Evolutionary conservation across 2,888 invertebrate genomes (phyloP), one percentile per base, ranked within the genome.

Genomic region (Leucoma salicis): DNA sequence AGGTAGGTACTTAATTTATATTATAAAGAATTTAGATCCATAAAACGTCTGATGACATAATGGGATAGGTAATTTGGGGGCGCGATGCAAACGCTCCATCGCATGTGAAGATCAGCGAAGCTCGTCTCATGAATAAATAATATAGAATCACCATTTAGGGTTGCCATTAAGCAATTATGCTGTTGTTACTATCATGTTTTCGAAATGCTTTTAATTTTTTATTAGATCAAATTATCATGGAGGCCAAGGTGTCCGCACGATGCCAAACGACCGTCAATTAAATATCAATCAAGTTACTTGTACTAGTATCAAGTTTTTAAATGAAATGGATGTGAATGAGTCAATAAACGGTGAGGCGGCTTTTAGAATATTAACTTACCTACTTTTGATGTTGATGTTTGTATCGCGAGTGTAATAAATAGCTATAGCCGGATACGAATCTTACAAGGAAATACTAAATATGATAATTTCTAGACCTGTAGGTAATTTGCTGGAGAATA

Each of bases 161-260:
- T 72, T 68, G 72, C 79, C 86, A 87, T 89, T 88, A 89, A 81
- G 82, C 81, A 87, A 89, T 89, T 88, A 88, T 82, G 70, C 71
- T 60, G 82, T 81, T 85, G 82, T 84, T 84, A 81, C 71, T 78
- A 82, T 80, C 80, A 84, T 81, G 78, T 84, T 87, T 82, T 85
- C 62, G 70, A 84, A 87, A 85, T 80, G 85, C 83, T 85, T 88
- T 89, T 85, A 87, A 87, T 85, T 88, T 88, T 89, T 88, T 88
- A 88, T 84, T 81, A 79, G 78, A 72, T 63, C 75, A 78, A 80
- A 85, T 84, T 83, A 81, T 78, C 70, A 65, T 79, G 50, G 54
- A 57, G 66, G 73, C 64, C 63, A 74, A 85, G 82, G 88, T 84
- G 86, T 85, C 70, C 64, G 68, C 49, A 49, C 66, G 68, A 69